These are phyloP conservation scores for Sarcophaga caerulescens DNA, from an alignment of 2,888 invertebrate species.

Conservation along the genomic window DNA sequence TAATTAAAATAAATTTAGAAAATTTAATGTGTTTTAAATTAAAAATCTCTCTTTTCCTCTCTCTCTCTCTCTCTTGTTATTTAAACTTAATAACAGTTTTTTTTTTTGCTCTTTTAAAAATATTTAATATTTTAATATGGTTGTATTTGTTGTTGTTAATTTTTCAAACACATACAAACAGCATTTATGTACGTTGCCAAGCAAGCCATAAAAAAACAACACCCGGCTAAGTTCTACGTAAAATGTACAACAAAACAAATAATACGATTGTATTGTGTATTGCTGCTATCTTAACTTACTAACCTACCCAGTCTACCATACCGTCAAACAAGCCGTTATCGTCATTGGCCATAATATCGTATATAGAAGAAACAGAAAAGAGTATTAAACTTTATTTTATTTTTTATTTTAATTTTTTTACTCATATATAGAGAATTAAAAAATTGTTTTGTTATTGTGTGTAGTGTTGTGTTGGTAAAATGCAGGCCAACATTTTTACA, in stretches of 20 bases:
- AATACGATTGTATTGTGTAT: background rate
- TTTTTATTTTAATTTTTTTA: too few relatives aligned
- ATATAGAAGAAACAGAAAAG: background rate
- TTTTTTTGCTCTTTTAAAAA: background rate
- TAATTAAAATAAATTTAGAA: too few relatives aligned
- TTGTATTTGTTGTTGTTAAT: background rate
- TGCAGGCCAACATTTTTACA: slow-evolving; percentile 6
- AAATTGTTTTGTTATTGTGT: background rate
- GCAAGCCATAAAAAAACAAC: background rate
- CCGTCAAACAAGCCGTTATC: background rate
- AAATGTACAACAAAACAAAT: background rate
- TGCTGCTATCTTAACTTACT: background rate
- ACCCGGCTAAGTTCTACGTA: background rate
- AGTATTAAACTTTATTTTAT: background rate
- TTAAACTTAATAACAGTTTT: background rate
- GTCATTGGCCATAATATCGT: background rate
- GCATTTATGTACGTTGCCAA: background rate
- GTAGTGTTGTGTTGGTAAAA: slow-evolving; percentile 14
- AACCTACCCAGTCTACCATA: background rate
- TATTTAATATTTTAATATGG: background rate
- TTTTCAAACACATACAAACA: background rate
- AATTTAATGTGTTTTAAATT: too few relatives aligned
- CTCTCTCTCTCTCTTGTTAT: background rate
- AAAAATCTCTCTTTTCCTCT: background rate
- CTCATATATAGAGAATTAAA: background rate